phyloP scores from a whole-genome alignment of 2,113 vertebrate genomes.

The Periophthalmus modestus region DNA sequence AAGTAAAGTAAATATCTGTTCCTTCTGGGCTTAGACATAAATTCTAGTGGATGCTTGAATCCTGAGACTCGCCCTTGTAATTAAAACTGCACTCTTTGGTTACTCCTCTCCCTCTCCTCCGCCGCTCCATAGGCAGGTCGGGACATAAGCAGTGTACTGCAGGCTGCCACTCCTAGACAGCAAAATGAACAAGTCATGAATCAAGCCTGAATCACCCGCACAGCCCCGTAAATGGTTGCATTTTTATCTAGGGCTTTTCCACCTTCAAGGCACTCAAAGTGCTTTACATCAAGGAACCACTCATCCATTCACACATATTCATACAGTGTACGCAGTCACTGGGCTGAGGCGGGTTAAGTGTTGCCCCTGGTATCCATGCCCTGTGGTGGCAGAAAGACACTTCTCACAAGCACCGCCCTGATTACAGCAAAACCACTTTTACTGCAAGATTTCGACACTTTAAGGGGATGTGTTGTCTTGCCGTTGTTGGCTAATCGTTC shows the following conservation, averaged over 20 bases:
- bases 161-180: constrained; percentile 40
- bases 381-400: constrained; percentile 2
- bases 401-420: constrained; percentile 7
- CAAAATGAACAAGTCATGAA: constrained; percentile 43
- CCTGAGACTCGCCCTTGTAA: constrained; percentile 37
- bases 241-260: too few relatives aligned
- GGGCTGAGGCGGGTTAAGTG: too few relatives aligned
- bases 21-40: constrained; percentile 33
- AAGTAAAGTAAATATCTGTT: constrained; percentile 2
- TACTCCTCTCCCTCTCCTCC: neutral
- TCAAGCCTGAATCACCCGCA: constrained; percentile 39
- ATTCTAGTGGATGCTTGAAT: constrained; percentile 48
- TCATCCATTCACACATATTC: too few relatives aligned
- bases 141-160: constrained; percentile 47
- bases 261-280: too few relatives aligned
- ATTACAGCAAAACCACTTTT: neutral
- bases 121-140: constrained; percentile 49
- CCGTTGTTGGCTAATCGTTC: neutral
- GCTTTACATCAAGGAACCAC: too few relatives aligned
- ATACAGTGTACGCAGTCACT: too few relatives aligned
- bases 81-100: constrained; percentile 26
- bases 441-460: neutral
- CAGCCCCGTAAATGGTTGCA: constrained; percentile 3
- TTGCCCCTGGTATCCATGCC: constrained; percentile 27
- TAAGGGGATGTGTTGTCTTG: constrained; percentile 1